Base-by-base conservation (phyloP, 2,797 vertebrate genomes). In the Scleropages formosus region DNA sequence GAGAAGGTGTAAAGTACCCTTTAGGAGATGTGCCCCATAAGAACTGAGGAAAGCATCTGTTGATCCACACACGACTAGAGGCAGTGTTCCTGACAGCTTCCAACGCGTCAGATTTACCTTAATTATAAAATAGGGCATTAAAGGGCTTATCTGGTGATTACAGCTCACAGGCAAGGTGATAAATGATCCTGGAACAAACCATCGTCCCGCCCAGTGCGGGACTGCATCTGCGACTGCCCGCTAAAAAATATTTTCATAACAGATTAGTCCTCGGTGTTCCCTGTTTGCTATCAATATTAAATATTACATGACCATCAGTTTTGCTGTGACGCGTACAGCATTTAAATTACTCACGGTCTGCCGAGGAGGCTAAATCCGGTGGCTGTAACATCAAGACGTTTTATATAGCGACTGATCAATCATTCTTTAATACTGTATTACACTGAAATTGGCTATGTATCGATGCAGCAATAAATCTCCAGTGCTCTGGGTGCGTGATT, bases 381-480 rank as follows among this genome's bases (percentile, higher is more conserved):
- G 84, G 79, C 78, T 80, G 80, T 67, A 79, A 83, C 80, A 74
- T 79, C 80, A 75, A 76, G 82, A 80, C 82, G 72, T 82, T 71
- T 83, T 65, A 78, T 74, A 73, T 75, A 82, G 83, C 66, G 51
- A 31, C 82, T 73, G 88, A 91, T 91, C 87, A 89, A 91, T 93
- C 92, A 91, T 89, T 86, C 88, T 89, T 87, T 91, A 90, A 90
- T 91, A 91, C 89, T 80, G 65, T 87, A 91, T 91, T 92, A 91
- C 88, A 89, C 88, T 77, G 87, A 85, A 90, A 93, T 91, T 92
- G 90, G 90, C 89, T 89, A 88, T 87, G 89, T 90, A 86, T 73
- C 84, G 90, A 89, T 87, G 81, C 39, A 11, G 78, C 80, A 65
- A 91, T 91, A 89, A 90, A 93, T 91, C 89, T 83, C 75, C 58